These are phyloP conservation scores for Merluccius polli DNA, from an alignment of 2,797 vertebrate genomes.

Conservation along the genomic window DNA sequence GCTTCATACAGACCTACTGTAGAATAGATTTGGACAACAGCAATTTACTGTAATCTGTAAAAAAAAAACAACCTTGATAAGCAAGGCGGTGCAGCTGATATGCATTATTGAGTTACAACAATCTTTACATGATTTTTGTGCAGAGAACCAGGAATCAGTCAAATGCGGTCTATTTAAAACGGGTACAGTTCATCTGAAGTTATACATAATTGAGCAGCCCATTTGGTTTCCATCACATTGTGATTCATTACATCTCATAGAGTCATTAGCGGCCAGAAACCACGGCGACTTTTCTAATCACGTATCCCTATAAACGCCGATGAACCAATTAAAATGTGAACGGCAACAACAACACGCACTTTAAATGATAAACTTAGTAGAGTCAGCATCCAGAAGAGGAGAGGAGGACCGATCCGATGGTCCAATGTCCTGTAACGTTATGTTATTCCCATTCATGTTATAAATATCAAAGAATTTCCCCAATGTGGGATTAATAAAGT, in stretches of 20 bases:
- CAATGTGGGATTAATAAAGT: too few species aligned
- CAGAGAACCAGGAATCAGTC: conserved; percentile 29
- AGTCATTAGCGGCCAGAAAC: conserved; percentile 24
- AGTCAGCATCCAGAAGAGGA: neutral
- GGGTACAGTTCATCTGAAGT: conserved; percentile 27
- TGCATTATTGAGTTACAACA: neutral
- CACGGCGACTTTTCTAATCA: neutral
- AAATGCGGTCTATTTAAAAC: conserved; percentile 25
- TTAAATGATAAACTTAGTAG: neutral
- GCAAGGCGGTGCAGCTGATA: neutral
- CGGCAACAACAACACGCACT: neutral
- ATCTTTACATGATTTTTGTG: neutral
- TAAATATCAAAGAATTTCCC: too few species aligned
- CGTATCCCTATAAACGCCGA: neutral
- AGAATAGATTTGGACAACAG: too few species aligned
- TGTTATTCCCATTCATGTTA: neutral
- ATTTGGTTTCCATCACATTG: conserved; percentile 47
- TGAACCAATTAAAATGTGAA: neutral
- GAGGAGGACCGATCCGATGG: neutral
- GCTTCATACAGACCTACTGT: too few species aligned
- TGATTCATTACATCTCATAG: conserved; percentile 18
- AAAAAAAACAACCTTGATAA: too few species aligned
- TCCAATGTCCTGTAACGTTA: neutral
- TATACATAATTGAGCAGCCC: conserved; percentile 57
- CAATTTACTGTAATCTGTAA: too few species aligned